These are phyloP conservation scores for Ispidina picta DNA, from an alignment of 2,797 vertebrate genomes.

Conservation along the genomic window DNA sequence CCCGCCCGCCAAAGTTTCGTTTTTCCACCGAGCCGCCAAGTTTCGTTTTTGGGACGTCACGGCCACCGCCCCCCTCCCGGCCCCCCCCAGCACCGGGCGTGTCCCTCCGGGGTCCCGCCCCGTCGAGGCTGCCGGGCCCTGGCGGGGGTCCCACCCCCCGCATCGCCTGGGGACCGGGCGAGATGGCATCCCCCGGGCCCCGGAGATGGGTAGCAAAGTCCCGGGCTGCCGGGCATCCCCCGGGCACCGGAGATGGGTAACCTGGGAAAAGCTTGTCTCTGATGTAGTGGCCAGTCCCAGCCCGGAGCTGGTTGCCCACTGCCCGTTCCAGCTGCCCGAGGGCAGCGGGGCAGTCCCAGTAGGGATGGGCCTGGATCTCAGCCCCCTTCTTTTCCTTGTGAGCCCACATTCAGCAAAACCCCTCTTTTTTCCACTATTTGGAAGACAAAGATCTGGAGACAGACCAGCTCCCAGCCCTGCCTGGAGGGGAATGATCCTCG, in stretches of 20 bases:
- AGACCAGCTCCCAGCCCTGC: fast-evolving
- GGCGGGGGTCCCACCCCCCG: not conserved
- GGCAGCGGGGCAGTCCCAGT: not conserved
- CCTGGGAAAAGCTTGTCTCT: not conserved
- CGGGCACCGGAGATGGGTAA: not conserved
- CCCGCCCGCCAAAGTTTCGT: not conserved
- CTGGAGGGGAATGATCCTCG: not conserved
- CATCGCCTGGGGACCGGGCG: not conserved
- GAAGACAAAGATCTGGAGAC: not conserved
- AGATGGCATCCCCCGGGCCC: not conserved
- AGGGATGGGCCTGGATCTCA: not conserved
- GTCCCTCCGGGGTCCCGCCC: not conserved
- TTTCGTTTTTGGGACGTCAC: not conserved
- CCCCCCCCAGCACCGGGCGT: not conserved
- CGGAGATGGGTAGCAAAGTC: too few relatives aligned
- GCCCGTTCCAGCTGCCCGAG: not conserved
- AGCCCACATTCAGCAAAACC: not conserved
- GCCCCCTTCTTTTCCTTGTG: too few relatives aligned
- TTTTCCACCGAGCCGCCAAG: not conserved
- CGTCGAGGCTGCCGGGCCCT: not conserved
- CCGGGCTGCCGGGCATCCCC: too few relatives aligned
- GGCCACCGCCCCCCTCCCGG: not conserved
- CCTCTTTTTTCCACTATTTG: not conserved
- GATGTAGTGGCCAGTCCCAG: not conserved
- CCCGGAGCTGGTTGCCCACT: not conserved